Conservation (phyloP, 2,797 vertebrate species). For the Pelobates cultripes region DNA sequence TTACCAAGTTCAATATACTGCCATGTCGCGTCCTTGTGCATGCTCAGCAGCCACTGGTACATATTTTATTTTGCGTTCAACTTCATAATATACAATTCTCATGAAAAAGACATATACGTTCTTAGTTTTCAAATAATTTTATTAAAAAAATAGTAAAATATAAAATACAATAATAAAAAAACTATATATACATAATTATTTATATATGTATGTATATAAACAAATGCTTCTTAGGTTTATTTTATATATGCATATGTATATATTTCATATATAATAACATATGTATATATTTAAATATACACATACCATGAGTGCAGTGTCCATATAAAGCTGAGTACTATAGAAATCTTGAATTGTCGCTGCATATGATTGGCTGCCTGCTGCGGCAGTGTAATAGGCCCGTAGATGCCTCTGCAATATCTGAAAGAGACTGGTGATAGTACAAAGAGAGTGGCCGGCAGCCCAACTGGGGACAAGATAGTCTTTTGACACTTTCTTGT, state of each 20-base stretch:
- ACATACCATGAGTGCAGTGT: not conserved
- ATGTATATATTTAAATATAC: conserved; percentile 4
- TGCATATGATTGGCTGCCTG: conserved; percentile 95
- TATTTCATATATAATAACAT: conserved; percentile 14
- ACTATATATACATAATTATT: not conserved
- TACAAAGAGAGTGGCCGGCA: conserved; percentile 79
- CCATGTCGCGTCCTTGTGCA: too few species aligned
- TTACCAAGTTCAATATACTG: too few species aligned
- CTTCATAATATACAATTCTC: too few species aligned
- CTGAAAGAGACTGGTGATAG: conserved; percentile 89
- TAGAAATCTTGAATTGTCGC: conserved; percentile 66
- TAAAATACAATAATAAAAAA: not conserved
- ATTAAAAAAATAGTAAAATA: conserved; percentile 10
- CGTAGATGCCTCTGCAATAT: conserved; percentile 80
- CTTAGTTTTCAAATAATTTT: not conserved
- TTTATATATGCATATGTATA: not conserved
- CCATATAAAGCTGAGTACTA: not conserved
- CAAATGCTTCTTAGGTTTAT: not conserved
- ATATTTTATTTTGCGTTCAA: too few species aligned
- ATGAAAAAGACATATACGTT: too few species aligned
- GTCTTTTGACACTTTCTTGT: conserved; percentile 75
- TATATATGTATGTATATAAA: conserved; percentile 9
- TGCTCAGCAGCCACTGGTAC: too few species aligned
- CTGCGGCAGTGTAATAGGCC: conserved; percentile 96
- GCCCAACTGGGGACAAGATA: conserved; percentile 88